Percentiles rank a stretch among this genome's conserved stretches.
These are phyloP conservation scores for Telenomus remus DNA, from an alignment of 1,140 invertebrate species.

Conservation along the genomic window DNA sequence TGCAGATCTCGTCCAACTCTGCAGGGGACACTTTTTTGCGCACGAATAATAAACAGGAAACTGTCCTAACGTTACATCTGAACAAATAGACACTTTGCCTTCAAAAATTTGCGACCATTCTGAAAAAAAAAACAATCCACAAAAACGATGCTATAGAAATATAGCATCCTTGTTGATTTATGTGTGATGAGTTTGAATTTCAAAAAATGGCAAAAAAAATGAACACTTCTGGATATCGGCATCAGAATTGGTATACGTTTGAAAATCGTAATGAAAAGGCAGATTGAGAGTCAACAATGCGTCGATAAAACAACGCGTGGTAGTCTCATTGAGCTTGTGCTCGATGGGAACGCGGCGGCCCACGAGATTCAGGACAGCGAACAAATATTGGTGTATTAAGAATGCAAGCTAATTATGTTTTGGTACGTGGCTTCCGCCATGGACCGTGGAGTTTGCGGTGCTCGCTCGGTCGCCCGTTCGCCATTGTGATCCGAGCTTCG, in stretches of 20 bases:
- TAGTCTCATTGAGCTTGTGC: constrained; percentile 53
- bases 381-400: constrained; percentile 76
- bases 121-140: no score
- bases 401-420: constrained; percentile 77
- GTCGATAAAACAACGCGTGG: constrained; percentile 54
- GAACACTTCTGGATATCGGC: no score
- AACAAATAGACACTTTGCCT: neutral
- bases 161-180: no score
- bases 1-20: constrained; percentile 8
- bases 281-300: constrained; percentile 51
- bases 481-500: constrained; percentile 74
- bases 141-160: no score
- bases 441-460: constrained; percentile 65
- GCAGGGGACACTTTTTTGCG: constrained; percentile 13
- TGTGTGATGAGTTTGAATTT: no score
- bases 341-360: constrained; percentile 48
- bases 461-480: constrained; percentile 64
- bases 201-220: no score
- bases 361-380: constrained; percentile 68
- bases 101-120: neutral
- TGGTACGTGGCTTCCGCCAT: constrained; percentile 62
- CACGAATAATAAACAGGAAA: constrained; percentile 23
- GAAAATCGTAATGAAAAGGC: constrained; percentile 34
- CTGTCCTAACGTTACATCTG: neutral
- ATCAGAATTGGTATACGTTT: no score